Conservation (phyloP, 2,797 vertebrate genomes). For the Lithobates sylvaticus region DNA sequence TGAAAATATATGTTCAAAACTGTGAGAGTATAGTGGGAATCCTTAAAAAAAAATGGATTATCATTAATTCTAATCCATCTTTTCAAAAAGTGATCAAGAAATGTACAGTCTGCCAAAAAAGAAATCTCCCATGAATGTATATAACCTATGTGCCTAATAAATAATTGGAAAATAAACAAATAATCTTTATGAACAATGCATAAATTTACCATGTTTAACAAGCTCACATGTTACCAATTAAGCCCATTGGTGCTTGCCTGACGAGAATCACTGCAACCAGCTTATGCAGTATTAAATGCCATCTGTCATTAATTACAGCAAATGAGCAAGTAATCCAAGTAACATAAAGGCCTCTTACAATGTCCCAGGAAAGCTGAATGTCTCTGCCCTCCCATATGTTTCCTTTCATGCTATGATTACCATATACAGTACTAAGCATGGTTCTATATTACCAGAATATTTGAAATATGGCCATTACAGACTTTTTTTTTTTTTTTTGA, state of each 20-base stretch:
- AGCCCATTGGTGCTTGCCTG: background rate
- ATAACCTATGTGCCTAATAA: background rate
- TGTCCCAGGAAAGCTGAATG: background rate
- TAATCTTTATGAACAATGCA: background rate
- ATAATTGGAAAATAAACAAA: background rate
- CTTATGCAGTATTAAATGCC: slow-evolving; percentile 32
- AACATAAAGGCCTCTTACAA: background rate
- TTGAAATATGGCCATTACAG: no score
- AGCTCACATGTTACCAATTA: slow-evolving; percentile 19
- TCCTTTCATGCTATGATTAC: background rate
- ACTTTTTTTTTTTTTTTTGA: no score
- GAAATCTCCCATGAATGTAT: background rate
- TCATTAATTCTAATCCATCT: no score
- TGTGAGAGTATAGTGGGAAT: no score
- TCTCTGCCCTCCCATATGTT: background rate
- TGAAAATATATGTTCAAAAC: no score
- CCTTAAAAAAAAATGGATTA: no score
- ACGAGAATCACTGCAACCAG: slow-evolving; percentile 13
- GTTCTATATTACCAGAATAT: background rate
- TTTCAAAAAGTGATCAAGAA: no score
- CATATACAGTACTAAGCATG: background rate
- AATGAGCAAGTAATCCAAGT: slow-evolving; percentile 25
- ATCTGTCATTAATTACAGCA: slow-evolving; percentile 30
- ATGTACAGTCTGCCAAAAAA: no score
- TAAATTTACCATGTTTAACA: slow-evolving; percentile 10